A percentile compares a stretch with the other conserved stretches of the same genome.
Conservation (phyloP, 64 coral and sea anemone genomes). For the Montipora sp. region DNA sequence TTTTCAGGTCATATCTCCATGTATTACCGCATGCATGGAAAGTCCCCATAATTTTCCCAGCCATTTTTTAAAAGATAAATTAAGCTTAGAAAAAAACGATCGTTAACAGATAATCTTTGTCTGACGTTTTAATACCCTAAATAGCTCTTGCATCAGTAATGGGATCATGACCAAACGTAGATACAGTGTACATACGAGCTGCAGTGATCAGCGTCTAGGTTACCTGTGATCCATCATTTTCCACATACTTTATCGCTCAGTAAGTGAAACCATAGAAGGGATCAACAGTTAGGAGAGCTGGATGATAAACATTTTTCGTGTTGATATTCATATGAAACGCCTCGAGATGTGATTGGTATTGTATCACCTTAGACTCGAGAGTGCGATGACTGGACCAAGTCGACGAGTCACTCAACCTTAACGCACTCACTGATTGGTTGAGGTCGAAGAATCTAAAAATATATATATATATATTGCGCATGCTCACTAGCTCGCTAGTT, state of each 20-base stretch:
- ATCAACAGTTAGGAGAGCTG: conserved; percentile 36
- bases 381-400: not conserved
- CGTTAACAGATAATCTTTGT: not conserved
- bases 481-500: too few relatives aligned
- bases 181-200: not conserved
- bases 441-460: conserved; percentile 29
- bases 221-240: conserved; percentile 18
- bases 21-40: conserved; percentile 27
- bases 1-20: conserved; percentile 39
- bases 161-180: too few relatives aligned
- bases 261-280: not conserved
- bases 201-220: not conserved
- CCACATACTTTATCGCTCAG: conserved; percentile 22
- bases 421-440: conserved; percentile 19
- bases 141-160: too few relatives aligned
- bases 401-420: not conserved
- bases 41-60: conserved; percentile 36
- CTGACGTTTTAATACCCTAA: too few relatives aligned
- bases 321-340: conserved; percentile 30
- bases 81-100: conserved; percentile 6
- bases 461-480: not conserved
- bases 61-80: conserved; percentile 27
- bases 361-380: conserved; percentile 24
- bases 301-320: conserved; percentile 32
- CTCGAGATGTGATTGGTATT: conserved; percentile 27